Conservation (phyloP, 2,113 vertebrate genomes). For the Tenebrosternarchus preto region DNA sequence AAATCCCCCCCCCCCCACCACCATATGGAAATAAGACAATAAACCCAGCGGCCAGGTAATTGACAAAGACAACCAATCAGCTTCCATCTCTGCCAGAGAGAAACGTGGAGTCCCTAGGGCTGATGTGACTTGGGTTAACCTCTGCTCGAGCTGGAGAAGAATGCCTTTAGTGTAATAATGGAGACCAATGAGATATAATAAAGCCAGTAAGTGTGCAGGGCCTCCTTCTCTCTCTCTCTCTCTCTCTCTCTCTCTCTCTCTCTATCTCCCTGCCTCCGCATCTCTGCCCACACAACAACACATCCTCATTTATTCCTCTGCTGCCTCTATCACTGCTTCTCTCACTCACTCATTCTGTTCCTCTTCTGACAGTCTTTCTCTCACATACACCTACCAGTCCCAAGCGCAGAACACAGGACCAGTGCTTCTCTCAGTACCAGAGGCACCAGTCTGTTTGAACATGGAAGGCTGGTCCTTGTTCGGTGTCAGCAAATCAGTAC, state of each 20-base stretch:
- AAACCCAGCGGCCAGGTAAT: conserved; percentile 43
- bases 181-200: conserved; percentile 55
- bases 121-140: conserved; percentile 52
- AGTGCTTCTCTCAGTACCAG: too few relatives aligned
- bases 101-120: conserved; percentile 19
- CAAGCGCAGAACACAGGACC: conserved; percentile 6
- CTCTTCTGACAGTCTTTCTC: conserved; percentile 10
- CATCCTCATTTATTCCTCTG: conserved; percentile 29
- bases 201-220: conserved; percentile 34
- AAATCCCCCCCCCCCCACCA: conserved; percentile 7
- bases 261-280: conserved; percentile 22
- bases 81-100: conserved; percentile 45
- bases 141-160: conserved; percentile 47
- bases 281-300: conserved; percentile 48
- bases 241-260: conserved; percentile 2
- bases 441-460: conserved; percentile 7
- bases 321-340: conserved; percentile 4
- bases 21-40: conserved; percentile 45
- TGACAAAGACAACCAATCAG: conserved; percentile 43
- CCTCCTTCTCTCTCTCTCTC: conserved; percentile 5
- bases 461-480: conserved; percentile 17
- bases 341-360: neutral
- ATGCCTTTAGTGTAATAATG: conserved; percentile 56
- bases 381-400: neutral
- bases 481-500: conserved; percentile 13